These are phyloP conservation scores for Euura lappo DNA, from an alignment of 1,140 invertebrate species.

Conservation along the genomic window DNA sequence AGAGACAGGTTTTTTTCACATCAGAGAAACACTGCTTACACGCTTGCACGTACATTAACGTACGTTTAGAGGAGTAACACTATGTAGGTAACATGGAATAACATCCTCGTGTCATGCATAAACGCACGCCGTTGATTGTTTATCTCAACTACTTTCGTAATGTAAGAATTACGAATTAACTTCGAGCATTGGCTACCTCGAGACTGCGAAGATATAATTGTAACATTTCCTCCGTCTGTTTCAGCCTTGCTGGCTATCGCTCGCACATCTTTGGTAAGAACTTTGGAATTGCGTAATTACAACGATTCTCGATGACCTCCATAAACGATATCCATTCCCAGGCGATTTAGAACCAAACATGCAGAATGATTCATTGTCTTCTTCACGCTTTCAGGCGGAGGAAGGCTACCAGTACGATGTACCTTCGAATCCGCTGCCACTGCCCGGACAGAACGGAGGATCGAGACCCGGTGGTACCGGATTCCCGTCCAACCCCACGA, in stretches of 20 bases:
- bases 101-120: background rate
- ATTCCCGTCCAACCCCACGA: background rate
- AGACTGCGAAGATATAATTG: background rate
- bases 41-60: background rate
- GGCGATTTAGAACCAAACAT: background rate
- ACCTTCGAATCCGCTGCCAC: slow-evolving; percentile 46
- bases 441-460: slow-evolving; percentile 29
- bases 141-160: background rate
- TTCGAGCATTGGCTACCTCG: background rate
- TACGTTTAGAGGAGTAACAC: background rate
- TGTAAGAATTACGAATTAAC: background rate
- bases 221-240: slow-evolving; percentile 43
- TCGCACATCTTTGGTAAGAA: slow-evolving; percentile 49
- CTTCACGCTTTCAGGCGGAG: slow-evolving; percentile 43
- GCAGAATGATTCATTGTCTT: slow-evolving; percentile 11
- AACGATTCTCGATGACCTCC: slow-evolving; percentile 22
- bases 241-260: slow-evolving; percentile 53
- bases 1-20: background rate
- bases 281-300: slow-evolving; percentile 12
- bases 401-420: slow-evolving; percentile 53
- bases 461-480: background rate
- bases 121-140: background rate
- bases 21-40: background rate
- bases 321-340: slow-evolving; percentile 10
- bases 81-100: background rate